Percentiles rank a stretch among this genome's conserved stretches.
phyloP scores from a whole-genome alignment of 1,140 invertebrate species.

The Rhopalosiphum padi region DNA sequence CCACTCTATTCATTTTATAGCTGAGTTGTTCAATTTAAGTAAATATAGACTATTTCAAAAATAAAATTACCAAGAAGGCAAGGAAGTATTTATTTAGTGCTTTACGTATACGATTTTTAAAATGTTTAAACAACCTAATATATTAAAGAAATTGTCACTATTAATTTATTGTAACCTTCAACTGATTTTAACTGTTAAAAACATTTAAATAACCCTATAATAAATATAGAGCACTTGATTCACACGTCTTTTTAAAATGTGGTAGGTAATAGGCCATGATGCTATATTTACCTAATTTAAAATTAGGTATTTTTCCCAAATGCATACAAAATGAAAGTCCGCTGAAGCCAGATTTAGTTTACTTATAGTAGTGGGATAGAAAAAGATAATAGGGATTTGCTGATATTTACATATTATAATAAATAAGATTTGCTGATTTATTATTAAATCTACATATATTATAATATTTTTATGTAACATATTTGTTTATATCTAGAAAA shows the following conservation, averaged over 20 bases:
- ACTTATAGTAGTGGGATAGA: background rate
- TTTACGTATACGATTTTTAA: background rate
- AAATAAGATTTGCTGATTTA: background rate
- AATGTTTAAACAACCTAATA: background rate
- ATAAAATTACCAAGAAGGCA: background rate
- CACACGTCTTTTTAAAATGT: background rate
- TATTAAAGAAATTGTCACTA: background rate
- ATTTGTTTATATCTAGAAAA: background rate
- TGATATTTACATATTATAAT: background rate
- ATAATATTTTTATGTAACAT: background rate
- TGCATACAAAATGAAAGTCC: background rate
- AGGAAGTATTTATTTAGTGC: background rate
- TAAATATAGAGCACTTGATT: background rate
- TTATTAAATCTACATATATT: background rate
- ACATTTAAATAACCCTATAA: background rate
- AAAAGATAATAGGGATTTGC: background rate
- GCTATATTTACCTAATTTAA: background rate
- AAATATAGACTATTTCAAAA: slow-evolving; percentile 18
- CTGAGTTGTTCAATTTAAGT: background rate
- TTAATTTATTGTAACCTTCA: background rate
- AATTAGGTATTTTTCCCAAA: background rate
- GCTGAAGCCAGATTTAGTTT: background rate
- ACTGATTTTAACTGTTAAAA: background rate
- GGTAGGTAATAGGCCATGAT: background rate
- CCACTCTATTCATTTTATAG: background rate